Conservation (phyloP, 2,113 vertebrate genomes). For the Gallinago jamesoni region DNA sequence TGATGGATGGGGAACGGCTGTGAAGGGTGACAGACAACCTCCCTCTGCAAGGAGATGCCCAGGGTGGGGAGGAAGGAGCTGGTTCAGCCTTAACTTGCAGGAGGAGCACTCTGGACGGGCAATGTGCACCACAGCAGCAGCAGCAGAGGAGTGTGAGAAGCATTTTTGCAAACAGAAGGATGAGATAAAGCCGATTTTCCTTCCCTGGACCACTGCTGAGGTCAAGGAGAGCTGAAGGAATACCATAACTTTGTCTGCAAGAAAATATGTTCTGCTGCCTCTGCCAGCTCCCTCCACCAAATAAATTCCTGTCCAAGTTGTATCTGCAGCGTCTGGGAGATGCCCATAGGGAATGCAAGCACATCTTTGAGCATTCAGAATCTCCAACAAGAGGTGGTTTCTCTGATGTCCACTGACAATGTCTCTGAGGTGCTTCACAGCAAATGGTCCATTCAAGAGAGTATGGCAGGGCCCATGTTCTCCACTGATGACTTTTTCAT, state of each 20-base stretch:
- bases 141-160: not conserved
- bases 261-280: not conserved
- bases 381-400: not conserved
- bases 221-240: not conserved
- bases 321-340: not conserved
- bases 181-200: not conserved
- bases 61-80: not conserved
- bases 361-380: not conserved
- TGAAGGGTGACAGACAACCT: not conserved
- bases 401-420: not conserved
- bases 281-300: not conserved
- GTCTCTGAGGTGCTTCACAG: not conserved
- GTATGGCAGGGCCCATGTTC: not conserved
- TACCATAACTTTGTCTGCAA: not conserved
- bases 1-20: not conserved
- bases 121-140: fast-evolving
- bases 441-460: not conserved
- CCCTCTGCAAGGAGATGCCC: not conserved
- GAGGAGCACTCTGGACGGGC: not conserved
- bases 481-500: not conserved
- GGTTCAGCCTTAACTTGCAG: not conserved
- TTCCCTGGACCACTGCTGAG: not conserved
- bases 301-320: not conserved
- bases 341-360: not conserved
- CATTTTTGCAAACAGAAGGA: not conserved